phyloP scores from a whole-genome alignment of 1,140 invertebrate species.

The Dermatophagoides farinae region DNA sequence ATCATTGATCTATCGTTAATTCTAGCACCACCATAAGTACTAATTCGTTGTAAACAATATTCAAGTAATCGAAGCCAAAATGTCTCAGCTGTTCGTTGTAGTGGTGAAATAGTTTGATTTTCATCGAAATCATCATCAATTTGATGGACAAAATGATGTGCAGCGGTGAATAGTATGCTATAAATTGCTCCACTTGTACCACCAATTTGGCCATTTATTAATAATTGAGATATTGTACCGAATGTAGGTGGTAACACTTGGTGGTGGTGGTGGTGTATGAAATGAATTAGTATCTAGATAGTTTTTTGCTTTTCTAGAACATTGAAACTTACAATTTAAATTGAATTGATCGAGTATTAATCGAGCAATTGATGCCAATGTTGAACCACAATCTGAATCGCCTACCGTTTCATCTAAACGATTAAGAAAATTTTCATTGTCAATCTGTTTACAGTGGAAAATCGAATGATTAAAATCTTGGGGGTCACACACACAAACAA shows the following conservation, averaged over 20 bases:
- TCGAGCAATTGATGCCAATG: slow-evolving; percentile 39
- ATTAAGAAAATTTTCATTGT: slow-evolving; percentile 28
- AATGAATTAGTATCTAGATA: background rate
- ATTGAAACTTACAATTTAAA: background rate
- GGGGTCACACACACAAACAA: background rate
- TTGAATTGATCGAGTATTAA: slow-evolving; percentile 27
- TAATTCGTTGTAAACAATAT: slow-evolving; percentile 35
- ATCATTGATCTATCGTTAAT: slow-evolving; percentile 54
- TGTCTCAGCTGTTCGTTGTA: slow-evolving; percentile 11
- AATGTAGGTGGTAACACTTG: slow-evolving; percentile 6
- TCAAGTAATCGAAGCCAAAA: slow-evolving; percentile 32
- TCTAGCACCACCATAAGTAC: slow-evolving; percentile 47
- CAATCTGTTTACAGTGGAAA: slow-evolving; percentile 6
- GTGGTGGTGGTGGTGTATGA: background rate
- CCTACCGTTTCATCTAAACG: slow-evolving; percentile 48
- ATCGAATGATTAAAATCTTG: background rate
- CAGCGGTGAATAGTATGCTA: slow-evolving; percentile 44
- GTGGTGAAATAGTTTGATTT: background rate
- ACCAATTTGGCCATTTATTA: slow-evolving; percentile 40
- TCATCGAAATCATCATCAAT: background rate
- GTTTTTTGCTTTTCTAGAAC: background rate
- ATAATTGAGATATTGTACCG: slow-evolving; percentile 23
- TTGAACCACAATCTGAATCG: slow-evolving; percentile 60
- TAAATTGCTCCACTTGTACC: slow-evolving; percentile 49
- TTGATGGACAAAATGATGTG: slow-evolving; percentile 25